Conservation (phyloP, 2,888 invertebrate species). For the Autographa pulchrina region DNA sequence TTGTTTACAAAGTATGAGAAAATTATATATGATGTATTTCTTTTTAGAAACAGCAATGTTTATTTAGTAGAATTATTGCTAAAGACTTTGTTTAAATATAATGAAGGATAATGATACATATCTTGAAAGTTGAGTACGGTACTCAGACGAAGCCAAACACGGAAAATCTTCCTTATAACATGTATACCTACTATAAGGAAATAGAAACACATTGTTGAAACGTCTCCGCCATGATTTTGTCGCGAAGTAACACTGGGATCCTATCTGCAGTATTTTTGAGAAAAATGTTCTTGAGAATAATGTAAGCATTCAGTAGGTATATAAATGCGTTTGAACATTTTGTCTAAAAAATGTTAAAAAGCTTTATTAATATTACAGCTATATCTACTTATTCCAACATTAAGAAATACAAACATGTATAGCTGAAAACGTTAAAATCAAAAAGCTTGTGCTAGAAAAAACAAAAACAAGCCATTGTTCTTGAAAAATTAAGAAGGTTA, state of each 20-base stretch:
- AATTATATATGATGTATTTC: background rate
- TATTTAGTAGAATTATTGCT: too few species aligned
- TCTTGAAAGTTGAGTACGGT: background rate
- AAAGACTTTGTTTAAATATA: background rate
- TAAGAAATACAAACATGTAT: too few species aligned
- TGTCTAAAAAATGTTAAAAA: too few species aligned
- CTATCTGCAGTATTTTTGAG: background rate
- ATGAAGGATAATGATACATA: background rate
- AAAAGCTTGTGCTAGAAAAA: too few species aligned
- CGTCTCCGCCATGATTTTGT: background rate
- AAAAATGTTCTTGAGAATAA: background rate
- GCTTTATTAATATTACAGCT: too few species aligned
- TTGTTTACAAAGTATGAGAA: slow-evolving; percentile 31
- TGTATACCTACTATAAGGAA: background rate
- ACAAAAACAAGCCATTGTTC: too few species aligned
- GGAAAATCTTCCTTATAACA: background rate
- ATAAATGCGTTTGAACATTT: too few species aligned
- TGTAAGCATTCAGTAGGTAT: background rate
- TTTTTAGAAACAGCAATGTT: background rate
- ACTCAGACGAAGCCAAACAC: background rate
- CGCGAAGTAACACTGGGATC: background rate
- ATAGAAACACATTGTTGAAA: slow-evolving; percentile 4
- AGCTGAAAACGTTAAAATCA: too few species aligned
- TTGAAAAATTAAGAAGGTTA: too few species aligned
- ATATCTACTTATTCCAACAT: too few species aligned